Percentiles rank a stretch among this genome's conserved stretches.
Conservation (phyloP, 92 coral and sea anemone genomes). For the Scolanthus callimorphus region DNA sequence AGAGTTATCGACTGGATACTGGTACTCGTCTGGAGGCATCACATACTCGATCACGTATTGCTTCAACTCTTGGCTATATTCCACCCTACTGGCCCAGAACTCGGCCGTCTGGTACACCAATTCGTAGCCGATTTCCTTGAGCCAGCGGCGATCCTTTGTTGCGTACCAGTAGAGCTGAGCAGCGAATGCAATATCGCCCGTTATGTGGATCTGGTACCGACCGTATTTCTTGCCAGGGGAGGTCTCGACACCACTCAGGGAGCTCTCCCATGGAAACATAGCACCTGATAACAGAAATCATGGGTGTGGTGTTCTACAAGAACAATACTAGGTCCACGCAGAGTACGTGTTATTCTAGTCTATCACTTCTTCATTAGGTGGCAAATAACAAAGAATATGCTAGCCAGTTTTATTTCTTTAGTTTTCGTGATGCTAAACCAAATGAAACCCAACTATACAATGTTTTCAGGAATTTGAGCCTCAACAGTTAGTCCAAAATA, state of each 20-base stretch:
- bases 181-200: slow-evolving; percentile 82
- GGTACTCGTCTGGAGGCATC: slow-evolving; percentile 94
- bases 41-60: slow-evolving; percentile 79
- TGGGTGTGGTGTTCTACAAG: no score
- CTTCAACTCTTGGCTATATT: slow-evolving; percentile 36
- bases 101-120: slow-evolving; percentile 81
- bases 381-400: no score
- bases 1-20: slow-evolving; percentile 82
- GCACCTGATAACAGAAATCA: slow-evolving; percentile 47
- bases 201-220: slow-evolving; percentile 71
- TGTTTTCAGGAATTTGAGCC: no score
- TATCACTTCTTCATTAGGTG: no score
- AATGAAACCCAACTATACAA: no score
- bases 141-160: slow-evolving; percentile 68
- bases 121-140: slow-evolving; percentile 58
- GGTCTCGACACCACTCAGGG: slow-evolving; percentile 78
- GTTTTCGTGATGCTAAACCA: no score
- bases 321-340: no score
- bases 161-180: slow-evolving; percentile 73
- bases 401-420: no score
- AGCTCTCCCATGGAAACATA: slow-evolving; percentile 93
- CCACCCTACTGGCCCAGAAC: slow-evolving; percentile 85
- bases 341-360: no score
- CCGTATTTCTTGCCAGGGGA: slow-evolving; percentile 85
- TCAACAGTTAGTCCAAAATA: no score